Evolutionary conservation across 2,797 vertebrate species (phyloP), one percentile per base, ranked within the genome.

Genomic region (Harpagifer antarcticus): DNA sequence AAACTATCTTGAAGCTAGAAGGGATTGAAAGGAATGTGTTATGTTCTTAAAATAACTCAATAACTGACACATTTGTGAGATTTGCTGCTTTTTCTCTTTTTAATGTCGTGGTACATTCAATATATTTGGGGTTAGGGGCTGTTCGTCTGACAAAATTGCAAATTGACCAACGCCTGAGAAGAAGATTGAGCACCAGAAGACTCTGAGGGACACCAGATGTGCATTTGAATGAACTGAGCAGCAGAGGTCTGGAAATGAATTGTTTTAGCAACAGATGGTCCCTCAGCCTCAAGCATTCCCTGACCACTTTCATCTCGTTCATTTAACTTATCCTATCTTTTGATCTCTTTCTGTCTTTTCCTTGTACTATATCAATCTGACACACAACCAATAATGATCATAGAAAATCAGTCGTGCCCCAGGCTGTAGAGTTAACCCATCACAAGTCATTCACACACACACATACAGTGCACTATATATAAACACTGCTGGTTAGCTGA

Each of bases 251-350:
- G 43, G 78, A 73, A 80, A 76, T 74, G 43, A 80, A 81, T 79
- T 80, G 66, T 82, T 86, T 87, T 50, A 74, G 75, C 62, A 89
- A 86, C 91, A 93, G 91, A 92, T 92, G 90, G 84, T 71, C 77
- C 55, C 53, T 65, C 70, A 59, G 31, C 43, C 80, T 68, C 4
- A 45, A 76, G 74, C 79, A 53, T 48, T 53, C 50, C 64, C 66
- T 40, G 45, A 68, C 70, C 68, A 75, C 54, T 33, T 81, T 67
- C 69, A 71, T 55, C 68, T 50, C 19, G 56, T 68, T 67, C 12
- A 16, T 9, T 69, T 59, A 64, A 10, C 49, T 59, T 27, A 68
- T n/a, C 4, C 5, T 58, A 17, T 72, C 10, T 74, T 68, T 53
- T 17, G 13, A 6, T 53, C 8, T 78, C 20, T 70, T 49, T 58